Percentiles rank a stretch among this genome's conserved stretches.
Conservation (phyloP, 2,113 vertebrate species). For the Hystrix brachyura region DNA sequence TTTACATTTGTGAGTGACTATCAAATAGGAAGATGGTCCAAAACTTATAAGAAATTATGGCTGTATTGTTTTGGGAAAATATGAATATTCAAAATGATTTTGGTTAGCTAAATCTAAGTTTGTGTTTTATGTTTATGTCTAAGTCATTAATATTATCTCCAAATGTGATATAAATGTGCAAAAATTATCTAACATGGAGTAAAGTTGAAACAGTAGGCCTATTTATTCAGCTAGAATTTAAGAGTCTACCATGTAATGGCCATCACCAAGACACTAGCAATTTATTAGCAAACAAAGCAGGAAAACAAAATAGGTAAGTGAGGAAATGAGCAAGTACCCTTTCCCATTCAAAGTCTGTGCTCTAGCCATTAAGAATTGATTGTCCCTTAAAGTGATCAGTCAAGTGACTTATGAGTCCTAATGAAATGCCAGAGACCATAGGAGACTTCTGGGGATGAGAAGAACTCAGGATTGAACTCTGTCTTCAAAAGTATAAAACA, state of each 20-base stretch:
- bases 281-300: background rate
- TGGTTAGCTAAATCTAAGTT: background rate
- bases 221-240: background rate
- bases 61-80: background rate
- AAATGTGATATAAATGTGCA: background rate
- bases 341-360: background rate
- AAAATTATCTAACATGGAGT: background rate
- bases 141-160: background rate
- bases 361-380: background rate
- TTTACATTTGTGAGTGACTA: background rate
- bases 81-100: constrained; percentile 23
- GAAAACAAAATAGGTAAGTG: background rate
- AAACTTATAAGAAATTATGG: constrained; percentile 25
- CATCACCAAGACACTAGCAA: background rate
- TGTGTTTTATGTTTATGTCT: background rate
- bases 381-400: background rate
- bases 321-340: background rate
- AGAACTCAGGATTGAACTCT: background rate
- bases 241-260: background rate
- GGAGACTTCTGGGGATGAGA: background rate
- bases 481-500: background rate
- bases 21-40: background rate
- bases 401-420: background rate
- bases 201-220: background rate
- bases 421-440: background rate